phyloP scores from a whole-genome alignment of 1,140 invertebrate genomes.

The Drosophila sproati region DNA sequence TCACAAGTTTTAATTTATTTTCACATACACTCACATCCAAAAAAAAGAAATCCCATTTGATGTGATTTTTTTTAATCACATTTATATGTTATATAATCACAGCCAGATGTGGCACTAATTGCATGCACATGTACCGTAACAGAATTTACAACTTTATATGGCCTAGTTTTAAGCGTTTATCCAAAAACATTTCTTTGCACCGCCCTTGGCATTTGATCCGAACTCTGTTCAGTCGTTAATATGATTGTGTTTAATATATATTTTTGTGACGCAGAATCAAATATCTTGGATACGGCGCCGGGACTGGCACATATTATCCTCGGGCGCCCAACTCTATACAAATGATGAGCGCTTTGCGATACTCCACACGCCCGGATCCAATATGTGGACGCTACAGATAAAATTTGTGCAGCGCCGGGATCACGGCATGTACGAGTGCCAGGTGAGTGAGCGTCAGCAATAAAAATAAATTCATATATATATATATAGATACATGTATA shows the following conservation, averaged over 20 bases:
- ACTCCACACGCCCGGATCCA: slow-evolving; percentile 87
- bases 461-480: background rate
- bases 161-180: slow-evolving; percentile 49
- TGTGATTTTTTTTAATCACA: slow-evolving; percentile 64
- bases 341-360: slow-evolving; percentile 95
- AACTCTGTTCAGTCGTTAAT: background rate
- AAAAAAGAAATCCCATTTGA: slow-evolving; percentile 15
- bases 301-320: slow-evolving; percentile 96
- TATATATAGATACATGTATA: background rate
- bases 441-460: slow-evolving; percentile 88
- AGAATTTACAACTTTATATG: slow-evolving; percentile 17
- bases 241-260: slow-evolving; percentile 16
- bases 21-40: slow-evolving; percentile 2
- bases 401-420: slow-evolving; percentile 96
- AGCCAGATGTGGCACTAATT: slow-evolving; percentile 63
- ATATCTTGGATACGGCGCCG: slow-evolving; percentile 95
- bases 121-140: slow-evolving; percentile 31
- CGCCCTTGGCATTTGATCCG: background rate
- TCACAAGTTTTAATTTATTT: slow-evolving; percentile 52
- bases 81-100: slow-evolving; percentile 32
- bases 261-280: slow-evolving; percentile 85
- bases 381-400: slow-evolving; percentile 95
- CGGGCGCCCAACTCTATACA: slow-evolving; percentile 94
- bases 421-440: slow-evolving; percentile 97
- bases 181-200: slow-evolving; percentile 35